Conservation (phyloP, 2,797 vertebrate genomes). For the Spea hammondii region DNA sequence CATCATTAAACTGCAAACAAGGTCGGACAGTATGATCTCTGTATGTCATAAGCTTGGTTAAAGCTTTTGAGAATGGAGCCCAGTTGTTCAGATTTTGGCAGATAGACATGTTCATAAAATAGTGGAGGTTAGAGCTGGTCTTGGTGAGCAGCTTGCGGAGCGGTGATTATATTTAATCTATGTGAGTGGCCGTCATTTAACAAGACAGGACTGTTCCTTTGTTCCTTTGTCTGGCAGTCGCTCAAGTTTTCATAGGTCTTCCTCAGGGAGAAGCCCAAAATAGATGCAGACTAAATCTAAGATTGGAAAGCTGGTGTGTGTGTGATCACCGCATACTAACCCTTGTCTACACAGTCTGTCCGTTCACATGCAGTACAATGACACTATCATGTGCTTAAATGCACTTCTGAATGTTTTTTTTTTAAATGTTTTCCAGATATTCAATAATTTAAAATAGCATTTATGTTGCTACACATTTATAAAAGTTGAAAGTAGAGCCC, state of each 20-base stretch:
- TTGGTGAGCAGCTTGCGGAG: slow-evolving; percentile 7
- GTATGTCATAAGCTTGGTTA: too few species aligned
- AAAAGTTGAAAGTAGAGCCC: too few species aligned
- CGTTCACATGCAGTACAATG: not conserved
- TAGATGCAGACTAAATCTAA: slow-evolving; percentile 30
- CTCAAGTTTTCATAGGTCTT: slow-evolving; percentile 16
- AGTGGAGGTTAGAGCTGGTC: slow-evolving; percentile 2
- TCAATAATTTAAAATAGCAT: too few species aligned
- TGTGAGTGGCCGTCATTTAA: slow-evolving; percentile 22
- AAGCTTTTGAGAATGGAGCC: not conserved
- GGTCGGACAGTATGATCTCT: too few species aligned
- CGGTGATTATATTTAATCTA: slow-evolving; percentile 29
- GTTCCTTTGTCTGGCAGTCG: slow-evolving; percentile 45
- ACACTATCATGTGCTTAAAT: not conserved
- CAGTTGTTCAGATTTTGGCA: slow-evolving; percentile 20
- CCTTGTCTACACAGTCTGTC: slow-evolving; percentile 11
- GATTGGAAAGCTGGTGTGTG: not conserved
- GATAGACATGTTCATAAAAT: slow-evolving; percentile 14
- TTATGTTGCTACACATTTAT: too few species aligned
- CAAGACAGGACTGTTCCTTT: slow-evolving; percentile 34
- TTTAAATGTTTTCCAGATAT: too few species aligned
- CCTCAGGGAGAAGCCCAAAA: slow-evolving; percentile 38
- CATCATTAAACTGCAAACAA: too few species aligned
- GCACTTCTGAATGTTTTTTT: too few species aligned
- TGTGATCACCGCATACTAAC: slow-evolving; percentile 5